Base-by-base conservation (phyloP, 2,797 vertebrate species). In the Mastacembelus armatus region DNA sequence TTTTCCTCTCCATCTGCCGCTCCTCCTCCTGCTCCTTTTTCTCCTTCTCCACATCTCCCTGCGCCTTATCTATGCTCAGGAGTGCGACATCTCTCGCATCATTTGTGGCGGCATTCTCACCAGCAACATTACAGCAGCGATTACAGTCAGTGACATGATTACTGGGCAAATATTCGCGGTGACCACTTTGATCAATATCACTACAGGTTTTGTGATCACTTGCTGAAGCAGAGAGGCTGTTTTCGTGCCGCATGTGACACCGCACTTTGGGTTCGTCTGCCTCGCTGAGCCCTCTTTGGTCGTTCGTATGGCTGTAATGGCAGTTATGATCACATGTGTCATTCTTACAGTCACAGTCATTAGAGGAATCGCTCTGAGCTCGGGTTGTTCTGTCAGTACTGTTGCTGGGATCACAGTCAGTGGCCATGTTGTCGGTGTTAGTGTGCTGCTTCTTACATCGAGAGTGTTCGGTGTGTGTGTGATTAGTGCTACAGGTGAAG, bases 111-210 rank as follows among this genome's bases (percentile, higher is more conserved):
- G 30, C 2, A 1, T 16, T 47, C 45, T 49, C 18, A 33, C 44
- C 43, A 1, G 1, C 69, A 22, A n/a, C 56, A 22, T 61, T 15
- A 21, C 24, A 24, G 33, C 68, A 44, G 73, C 22, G 61, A 57
- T 77, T 26, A 71, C 67, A 73, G 69, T 80, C 78, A 59, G 61
- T 5, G 26, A 29, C 54, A 1, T 18, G 76, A 66, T 47, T 27
- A 38, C n/a, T 3, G 51, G 24, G 45, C 2, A 33, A 69, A 47
- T 39, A 15, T 56, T 68, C 49, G 40, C 51, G 10, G 50, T 48
- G 84, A 59, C 63, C 60, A 7, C 40, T 63, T 2, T 51, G 71
- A 68, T 56, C 66, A 1, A 32, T 38, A 10, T 48, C 33, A 0
- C 30, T 12, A 55, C 47, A 21, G 33, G 36, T 42, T 35, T 27